Evolutionary conservation across 1,140 invertebrate genomes (phyloP), one percentile per base, ranked within the genome.

Genomic region (Drosophila cardini): DNA sequence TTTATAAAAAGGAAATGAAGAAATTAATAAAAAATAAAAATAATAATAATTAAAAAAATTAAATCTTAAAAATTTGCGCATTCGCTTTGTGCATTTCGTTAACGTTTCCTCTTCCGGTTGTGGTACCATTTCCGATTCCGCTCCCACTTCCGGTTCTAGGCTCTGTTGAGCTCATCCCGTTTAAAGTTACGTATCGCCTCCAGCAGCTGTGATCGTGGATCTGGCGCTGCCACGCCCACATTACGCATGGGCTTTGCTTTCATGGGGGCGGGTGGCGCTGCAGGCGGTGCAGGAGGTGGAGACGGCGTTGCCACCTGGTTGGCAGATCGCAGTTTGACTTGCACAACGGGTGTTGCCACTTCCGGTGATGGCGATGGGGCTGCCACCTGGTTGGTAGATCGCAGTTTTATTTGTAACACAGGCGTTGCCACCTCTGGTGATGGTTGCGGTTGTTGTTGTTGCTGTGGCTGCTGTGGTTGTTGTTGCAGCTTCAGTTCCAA

Each of bases 131-230:
- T 42, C 48, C 21, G n/a, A 13, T n/a, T 42, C 21, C 15, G 32
- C 7, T n/a, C 36, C 21, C 15, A 21, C 7, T 42, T 32, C n/a
- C 45, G 13, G 13, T 11, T 26, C 81, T 42, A 91, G 52, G 76
- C 73, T 30, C 78, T 76, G 56, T 90, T 91, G 9, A 92, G 74
- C 55, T 90, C 72, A 2, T 91, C 83, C 3, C 81, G 82, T 52
- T 92, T 92, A 6, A 96, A 96, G 79, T 94, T 95, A 71, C 95
- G 92, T 70, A 97, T 97, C 7, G 95, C 95, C n/a, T 95, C 93
- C 76, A 97, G 90, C 6, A 97, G 91, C 74, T 95, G 93, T 64
- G 95, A 94, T 42, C 96, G 93, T 1, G 95, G 93, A 89, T 96
- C 95, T 5, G 80, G 48, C 36, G 62, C 9, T 10, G 70, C 10